Conservation (phyloP, 2,888 invertebrate species). For the Epinotia brunnichana region DNA sequence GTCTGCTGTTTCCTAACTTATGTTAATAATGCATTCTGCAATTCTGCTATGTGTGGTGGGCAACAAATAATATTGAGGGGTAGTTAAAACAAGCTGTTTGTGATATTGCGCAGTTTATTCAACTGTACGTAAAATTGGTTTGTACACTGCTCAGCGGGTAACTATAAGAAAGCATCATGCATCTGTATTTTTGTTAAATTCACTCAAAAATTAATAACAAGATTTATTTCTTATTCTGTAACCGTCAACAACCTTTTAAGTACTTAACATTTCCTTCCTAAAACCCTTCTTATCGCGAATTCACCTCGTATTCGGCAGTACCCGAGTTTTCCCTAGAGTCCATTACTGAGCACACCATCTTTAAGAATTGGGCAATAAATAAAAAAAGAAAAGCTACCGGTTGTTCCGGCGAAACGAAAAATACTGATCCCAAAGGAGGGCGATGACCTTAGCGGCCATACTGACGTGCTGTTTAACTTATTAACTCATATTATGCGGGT, state of each 20-base stretch:
- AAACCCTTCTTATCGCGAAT: conserved; percentile 5
- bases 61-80: not conserved
- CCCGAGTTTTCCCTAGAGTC: conserved; percentile 11
- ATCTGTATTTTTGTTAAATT: too few species aligned
- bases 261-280: not conserved
- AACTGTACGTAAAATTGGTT: not conserved
- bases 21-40: not conserved
- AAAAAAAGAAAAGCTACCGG: conserved; percentile 20
- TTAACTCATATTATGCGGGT: conserved; percentile 33
- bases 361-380: conserved; percentile 6
- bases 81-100: not conserved
- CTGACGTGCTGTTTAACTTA: conserved; percentile 12
- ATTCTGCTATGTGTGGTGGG: not conserved
- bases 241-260: conserved; percentile 1
- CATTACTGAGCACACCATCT: conserved; percentile 3
- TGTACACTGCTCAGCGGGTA: too few species aligned
- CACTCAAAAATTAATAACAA: too few species aligned
- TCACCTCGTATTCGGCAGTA: conserved; percentile 10
- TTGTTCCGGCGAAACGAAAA: conserved; percentile 30
- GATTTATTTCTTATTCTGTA: not conserved
- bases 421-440: conserved; percentile 38
- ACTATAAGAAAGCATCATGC: too few species aligned
- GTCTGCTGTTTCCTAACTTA: not conserved
- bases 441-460: conserved; percentile 21
- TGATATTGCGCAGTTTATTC: not conserved